phyloP scores from a whole-genome alignment of 35 echinoderm and acorn worm genomes.

The Holothuria glaberrima region DNA sequence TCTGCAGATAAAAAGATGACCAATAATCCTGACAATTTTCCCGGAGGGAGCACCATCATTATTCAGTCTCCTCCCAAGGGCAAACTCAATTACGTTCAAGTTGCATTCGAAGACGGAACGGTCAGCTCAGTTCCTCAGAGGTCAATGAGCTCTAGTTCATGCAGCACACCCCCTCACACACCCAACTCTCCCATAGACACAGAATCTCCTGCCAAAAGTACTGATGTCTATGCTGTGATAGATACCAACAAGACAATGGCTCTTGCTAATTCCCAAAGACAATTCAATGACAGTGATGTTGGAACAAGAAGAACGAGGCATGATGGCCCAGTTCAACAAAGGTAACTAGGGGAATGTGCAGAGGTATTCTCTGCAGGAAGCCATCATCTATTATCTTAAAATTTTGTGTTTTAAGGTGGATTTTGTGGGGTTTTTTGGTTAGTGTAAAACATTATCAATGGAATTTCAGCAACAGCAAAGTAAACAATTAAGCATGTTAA shows the following conservation, averaged over 20 bases:
- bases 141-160: constrained; percentile 71
- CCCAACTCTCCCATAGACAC: constrained; percentile 61
- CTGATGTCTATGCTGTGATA: constrained; percentile 87
- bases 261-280: constrained; percentile 81
- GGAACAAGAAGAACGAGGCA: constrained; percentile 55
- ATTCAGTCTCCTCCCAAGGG: constrained; percentile 88
- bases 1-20: constrained; percentile 42
- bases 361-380: neutral
- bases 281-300: constrained; percentile 67
- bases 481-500: neutral
- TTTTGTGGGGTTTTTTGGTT: neutral
- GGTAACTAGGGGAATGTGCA: neutral
- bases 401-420: neutral
- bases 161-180: constrained; percentile 83
- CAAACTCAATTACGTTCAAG: constrained; percentile 88
- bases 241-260: constrained; percentile 91
- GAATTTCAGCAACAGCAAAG: neutral
- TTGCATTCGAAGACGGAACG: constrained; percentile 78
- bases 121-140: constrained; percentile 42
- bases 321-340: constrained; percentile 28
- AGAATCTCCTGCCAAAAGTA: constrained; percentile 48
- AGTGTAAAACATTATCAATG: neutral
- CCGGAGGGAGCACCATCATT: constrained; percentile 42
- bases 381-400: neutral
- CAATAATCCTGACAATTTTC: neutral